Evolutionary conservation across 2,888 invertebrate species (phyloP).

Genomic region (Heliconius hortense): DNA sequence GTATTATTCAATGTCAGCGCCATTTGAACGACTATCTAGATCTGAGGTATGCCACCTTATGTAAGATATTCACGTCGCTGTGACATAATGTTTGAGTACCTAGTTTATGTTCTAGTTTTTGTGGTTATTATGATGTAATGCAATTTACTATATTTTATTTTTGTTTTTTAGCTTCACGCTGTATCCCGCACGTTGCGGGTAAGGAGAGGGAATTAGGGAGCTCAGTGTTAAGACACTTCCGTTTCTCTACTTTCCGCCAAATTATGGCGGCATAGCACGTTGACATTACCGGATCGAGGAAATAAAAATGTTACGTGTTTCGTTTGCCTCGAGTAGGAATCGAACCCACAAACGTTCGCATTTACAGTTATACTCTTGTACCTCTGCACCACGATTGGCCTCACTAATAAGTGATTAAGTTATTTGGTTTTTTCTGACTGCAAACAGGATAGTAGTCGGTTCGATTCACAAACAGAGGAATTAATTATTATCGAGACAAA

Average conservation of each 20-base stretch:
- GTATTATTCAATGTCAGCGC: constrained; percentile 37
- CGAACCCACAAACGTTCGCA: no score
- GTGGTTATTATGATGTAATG: constrained; percentile 31
- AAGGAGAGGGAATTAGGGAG: neutral
- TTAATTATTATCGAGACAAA: no score
- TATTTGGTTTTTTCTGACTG: no score
- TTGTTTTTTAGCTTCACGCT: neutral
- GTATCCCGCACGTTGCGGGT: neutral
- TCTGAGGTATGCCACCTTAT: constrained; percentile 33
- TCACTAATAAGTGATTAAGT: no score
- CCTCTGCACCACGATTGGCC: no score
- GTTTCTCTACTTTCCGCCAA: neutral
- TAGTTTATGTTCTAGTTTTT: constrained; percentile 30
- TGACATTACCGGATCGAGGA: no score
- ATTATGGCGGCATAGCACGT: neutral
- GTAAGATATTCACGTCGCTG: constrained; percentile 37
- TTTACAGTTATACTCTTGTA: no score
- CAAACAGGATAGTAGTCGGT: no score
- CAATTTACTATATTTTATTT: neutral
- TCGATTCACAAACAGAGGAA: no score
- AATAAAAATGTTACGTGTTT: no score
- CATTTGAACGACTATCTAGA: constrained; percentile 35
- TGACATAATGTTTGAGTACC: constrained; percentile 35
- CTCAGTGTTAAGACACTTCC: neutral
- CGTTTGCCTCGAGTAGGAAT: no score